phyloP scores from a whole-genome alignment of 2,888 invertebrate species.

The Metacarcinus magister region DNA sequence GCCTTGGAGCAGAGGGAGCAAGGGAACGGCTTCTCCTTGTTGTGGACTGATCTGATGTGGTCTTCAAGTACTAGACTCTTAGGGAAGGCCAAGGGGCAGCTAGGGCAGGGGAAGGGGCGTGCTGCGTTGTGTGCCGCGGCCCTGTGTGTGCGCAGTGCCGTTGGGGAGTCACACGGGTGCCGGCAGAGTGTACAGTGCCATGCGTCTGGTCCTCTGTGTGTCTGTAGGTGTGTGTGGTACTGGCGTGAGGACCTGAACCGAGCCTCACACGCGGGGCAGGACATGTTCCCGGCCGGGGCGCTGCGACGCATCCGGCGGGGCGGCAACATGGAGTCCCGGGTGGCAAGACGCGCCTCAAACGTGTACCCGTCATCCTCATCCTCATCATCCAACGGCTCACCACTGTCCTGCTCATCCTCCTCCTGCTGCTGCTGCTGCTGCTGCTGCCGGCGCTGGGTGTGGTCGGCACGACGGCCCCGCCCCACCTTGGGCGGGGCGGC shows the following conservation, averaged over 20 bases:
- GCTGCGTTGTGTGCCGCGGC: slow-evolving; percentile 59
- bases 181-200: slow-evolving; percentile 74
- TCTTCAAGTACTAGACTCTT: slow-evolving; percentile 75
- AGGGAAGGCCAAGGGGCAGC: slow-evolving; percentile 75
- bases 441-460: not conserved
- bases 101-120: slow-evolving; percentile 81
- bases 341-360: slow-evolving; percentile 78
- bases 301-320: slow-evolving; percentile 67
- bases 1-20: slow-evolving; percentile 84
- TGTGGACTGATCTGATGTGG: slow-evolving; percentile 78
- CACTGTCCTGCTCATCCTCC: not conserved
- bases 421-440: not conserved
- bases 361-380: slow-evolving; percentile 47
- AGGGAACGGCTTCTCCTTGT: slow-evolving; percentile 84
- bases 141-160: slow-evolving; percentile 68
- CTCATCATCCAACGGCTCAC: not conserved
- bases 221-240: slow-evolving; percentile 70
- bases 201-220: slow-evolving; percentile 63
- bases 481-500: not conserved
- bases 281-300: slow-evolving; percentile 47
- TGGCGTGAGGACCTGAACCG: slow-evolving; percentile 62
- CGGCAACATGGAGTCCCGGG: slow-evolving; percentile 77
- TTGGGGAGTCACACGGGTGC: slow-evolving; percentile 54
- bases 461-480: not conserved
- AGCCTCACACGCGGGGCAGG: slow-evolving; percentile 68